phyloP scores from a whole-genome alignment of 2,888 invertebrate genomes.

The Habrosyne pyritoides region DNA sequence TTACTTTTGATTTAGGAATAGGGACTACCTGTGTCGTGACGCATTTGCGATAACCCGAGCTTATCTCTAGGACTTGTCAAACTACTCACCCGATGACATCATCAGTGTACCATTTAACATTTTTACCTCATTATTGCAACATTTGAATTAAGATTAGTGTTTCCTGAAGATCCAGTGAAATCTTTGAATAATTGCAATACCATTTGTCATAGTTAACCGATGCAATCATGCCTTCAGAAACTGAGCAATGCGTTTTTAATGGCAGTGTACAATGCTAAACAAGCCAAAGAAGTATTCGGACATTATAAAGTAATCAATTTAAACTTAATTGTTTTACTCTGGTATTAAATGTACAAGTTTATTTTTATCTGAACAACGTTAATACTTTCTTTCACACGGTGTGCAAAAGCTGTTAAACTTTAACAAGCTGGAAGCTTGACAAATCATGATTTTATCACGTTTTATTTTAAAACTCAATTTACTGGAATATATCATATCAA shows the following conservation, averaged over 20 bases:
- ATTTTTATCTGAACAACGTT: not conserved
- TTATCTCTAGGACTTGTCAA: constrained; percentile 60
- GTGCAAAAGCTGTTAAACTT: not conserved
- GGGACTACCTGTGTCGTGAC: constrained; percentile 55
- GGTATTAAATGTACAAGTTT: not conserved
- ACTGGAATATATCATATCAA: not conserved
- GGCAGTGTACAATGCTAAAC: not conserved
- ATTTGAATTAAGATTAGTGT: not conserved
- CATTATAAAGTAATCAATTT: constrained; percentile 3
- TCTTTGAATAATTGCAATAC: not conserved
- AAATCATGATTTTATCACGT: not conserved
- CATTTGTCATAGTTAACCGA: constrained; percentile 3
- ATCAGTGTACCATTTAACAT: constrained; percentile 26
- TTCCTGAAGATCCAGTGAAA: not conserved
- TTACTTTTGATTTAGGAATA: constrained; percentile 43
- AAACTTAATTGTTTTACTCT: not conserved
- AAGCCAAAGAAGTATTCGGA: not conserved
- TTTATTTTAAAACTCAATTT: not conserved
- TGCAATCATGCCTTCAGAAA: constrained; percentile 5
- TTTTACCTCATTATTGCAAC: not conserved
- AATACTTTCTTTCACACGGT: not conserved
- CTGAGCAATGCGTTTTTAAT: constrained; percentile 3
- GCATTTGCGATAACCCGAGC: constrained; percentile 50
- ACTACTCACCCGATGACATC: constrained; percentile 60
- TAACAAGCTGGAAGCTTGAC: not conserved